These are phyloP conservation scores for Andrena fulva DNA, from an alignment of 2,888 invertebrate genomes.

Conservation along the genomic window DNA sequence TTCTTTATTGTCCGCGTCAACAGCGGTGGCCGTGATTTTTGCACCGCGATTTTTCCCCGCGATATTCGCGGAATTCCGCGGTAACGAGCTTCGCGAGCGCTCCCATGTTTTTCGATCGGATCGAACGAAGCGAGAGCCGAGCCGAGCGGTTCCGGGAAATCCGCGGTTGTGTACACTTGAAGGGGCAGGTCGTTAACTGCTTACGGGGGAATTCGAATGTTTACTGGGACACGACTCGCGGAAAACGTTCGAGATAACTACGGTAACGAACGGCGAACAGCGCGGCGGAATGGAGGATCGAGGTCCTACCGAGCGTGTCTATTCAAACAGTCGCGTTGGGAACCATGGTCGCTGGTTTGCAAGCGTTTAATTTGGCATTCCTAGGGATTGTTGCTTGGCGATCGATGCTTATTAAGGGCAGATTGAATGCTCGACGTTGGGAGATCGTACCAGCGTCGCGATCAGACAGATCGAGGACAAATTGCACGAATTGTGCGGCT, in stretches of 20 bases:
- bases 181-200: constrained; percentile 15
- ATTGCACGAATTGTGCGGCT: constrained; percentile 21
- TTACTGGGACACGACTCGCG: not conserved
- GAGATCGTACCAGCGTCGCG: not conserved
- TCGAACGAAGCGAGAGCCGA: not conserved
- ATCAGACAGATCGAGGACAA: not conserved
- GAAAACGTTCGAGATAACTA: not conserved
- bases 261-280: not conserved
- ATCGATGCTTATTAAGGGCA: not conserved
- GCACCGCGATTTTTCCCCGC: constrained; percentile 13
- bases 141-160: not conserved
- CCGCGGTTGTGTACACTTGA: not conserved
- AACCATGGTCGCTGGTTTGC: not conserved
- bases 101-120: not conserved
- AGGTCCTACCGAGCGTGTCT: not conserved
- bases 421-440: not conserved
- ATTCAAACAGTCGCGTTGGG: not conserved
- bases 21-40: constrained; percentile 34
- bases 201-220: not conserved
- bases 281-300: not conserved
- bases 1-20: constrained; percentile 72
- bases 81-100: constrained; percentile 33
- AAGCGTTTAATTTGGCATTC: not conserved
- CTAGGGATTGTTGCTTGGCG: not conserved
- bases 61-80: constrained; percentile 17